A percentile compares a stretch with the other conserved stretches of the same genome.
phyloP scores from a whole-genome alignment of 2,797 vertebrate species.

The Numenius phaeopus region DNA sequence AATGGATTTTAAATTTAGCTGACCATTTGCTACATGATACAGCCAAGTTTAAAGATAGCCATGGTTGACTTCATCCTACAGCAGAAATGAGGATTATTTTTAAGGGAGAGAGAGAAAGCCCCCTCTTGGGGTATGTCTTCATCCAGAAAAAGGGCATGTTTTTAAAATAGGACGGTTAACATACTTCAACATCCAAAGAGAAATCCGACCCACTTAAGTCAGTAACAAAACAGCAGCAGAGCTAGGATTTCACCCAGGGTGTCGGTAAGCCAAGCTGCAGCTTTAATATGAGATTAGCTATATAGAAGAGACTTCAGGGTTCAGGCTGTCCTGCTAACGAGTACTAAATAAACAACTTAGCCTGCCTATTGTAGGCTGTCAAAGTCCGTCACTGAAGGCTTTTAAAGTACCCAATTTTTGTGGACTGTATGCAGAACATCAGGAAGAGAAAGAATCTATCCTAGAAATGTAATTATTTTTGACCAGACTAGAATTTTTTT shows the following conservation, averaged over 20 bases:
- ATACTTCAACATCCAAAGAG: not conserved
- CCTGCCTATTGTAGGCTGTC: not conserved
- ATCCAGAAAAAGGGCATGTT: conserved; percentile 20
- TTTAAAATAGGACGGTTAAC: conserved; percentile 33
- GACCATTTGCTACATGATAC: conserved; percentile 64
- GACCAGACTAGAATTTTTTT: not conserved
- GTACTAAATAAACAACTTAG: not conserved
- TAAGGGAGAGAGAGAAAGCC: conserved; percentile 62
- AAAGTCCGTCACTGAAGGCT: not conserved
- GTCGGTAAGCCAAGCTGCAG: not conserved
- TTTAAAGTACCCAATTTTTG: not conserved
- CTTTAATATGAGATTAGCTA: not conserved
- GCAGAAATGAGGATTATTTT: conserved; percentile 65
- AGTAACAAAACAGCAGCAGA: not conserved
- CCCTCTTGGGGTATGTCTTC: not conserved
- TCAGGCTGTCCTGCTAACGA: conserved; percentile 1
- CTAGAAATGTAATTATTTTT: not conserved
- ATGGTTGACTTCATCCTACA: conserved; percentile 56
- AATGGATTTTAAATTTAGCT: conserved; percentile 79
- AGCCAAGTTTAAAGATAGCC: conserved; percentile 45
- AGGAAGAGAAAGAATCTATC: not conserved
- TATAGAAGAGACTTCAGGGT: not conserved
- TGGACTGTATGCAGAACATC: not conserved
- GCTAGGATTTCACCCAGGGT: not conserved
- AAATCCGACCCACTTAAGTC: not conserved